Evolutionary conservation across 2,797 vertebrate genomes (phyloP).

Genomic region (Prunella strophiata): DNA sequence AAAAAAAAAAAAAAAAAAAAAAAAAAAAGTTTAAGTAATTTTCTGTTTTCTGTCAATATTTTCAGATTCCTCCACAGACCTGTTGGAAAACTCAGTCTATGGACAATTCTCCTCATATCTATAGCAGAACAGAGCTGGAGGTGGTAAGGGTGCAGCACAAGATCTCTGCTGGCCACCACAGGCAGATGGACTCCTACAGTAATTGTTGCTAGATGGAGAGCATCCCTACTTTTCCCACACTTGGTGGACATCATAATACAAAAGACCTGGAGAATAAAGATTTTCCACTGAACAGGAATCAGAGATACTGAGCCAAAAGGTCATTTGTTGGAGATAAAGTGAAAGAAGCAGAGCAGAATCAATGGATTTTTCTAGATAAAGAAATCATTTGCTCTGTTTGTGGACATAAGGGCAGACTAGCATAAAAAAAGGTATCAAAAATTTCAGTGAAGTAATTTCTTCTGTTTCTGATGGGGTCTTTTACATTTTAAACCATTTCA

Average conservation of each 20-base stretch:
- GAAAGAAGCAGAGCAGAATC: not conserved
- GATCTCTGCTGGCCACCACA: not conserved
- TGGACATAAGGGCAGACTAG: not conserved
- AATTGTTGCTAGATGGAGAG: not conserved
- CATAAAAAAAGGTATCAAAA: not conserved
- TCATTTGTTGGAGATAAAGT: not conserved
- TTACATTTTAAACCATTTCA: not conserved
- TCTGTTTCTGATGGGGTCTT: not conserved
- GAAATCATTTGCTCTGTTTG: not conserved
- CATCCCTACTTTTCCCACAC: not conserved
- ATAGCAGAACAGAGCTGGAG: not conserved
- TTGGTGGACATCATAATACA: not conserved
- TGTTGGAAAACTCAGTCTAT: not conserved
- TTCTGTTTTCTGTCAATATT: not conserved
- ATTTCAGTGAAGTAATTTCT: not conserved
- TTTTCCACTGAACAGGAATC: not conserved
- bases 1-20: not conserved
- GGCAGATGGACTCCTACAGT: not conserved
- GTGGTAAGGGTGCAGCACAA: rapidly evolving
- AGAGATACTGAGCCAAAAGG: not conserved
- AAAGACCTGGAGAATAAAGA: not conserved
- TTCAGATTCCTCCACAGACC: not conserved
- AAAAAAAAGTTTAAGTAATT: not conserved
- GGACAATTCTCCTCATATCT: not conserved
- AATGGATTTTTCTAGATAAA: not conserved